These are phyloP conservation scores for Oscheius sp. DNA, from an alignment of 2,888 invertebrate species.

Conservation along the genomic window DNA sequence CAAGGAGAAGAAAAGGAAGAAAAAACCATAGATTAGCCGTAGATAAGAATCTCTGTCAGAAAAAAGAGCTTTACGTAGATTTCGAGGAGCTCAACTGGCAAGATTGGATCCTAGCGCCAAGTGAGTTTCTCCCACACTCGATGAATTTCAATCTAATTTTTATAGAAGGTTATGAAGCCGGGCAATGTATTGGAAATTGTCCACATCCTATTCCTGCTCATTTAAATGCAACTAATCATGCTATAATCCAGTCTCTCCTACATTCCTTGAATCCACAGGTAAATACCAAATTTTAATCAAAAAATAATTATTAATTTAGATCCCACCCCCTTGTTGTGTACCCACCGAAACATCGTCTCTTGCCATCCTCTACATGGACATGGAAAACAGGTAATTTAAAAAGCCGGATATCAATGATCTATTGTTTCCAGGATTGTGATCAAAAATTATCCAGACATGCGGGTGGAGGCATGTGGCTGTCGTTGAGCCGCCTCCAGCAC, in stretches of 20 bases:
- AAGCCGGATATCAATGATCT: not conserved
- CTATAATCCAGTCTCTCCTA: constrained; percentile 94
- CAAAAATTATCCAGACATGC: constrained; percentile 96
- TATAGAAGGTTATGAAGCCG: constrained; percentile 79
- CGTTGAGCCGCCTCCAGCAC: constrained; percentile 34
- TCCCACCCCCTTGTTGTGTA: constrained; percentile 95
- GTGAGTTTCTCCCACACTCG: constrained; percentile 50
- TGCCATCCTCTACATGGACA: constrained; percentile 93
- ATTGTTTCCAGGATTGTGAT: constrained; percentile 92
- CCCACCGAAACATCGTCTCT: constrained; percentile 92
- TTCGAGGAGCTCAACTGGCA: constrained; percentile 96
- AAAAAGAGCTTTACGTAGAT: constrained; percentile 90
- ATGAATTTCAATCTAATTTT: no score
- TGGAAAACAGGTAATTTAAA: constrained; percentile 49
- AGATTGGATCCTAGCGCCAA: constrained; percentile 80
- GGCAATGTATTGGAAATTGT: constrained; percentile 93
- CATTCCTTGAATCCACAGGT: constrained; percentile 85
- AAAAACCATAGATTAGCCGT: constrained; percentile 40
- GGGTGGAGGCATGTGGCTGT: constrained; percentile 95
- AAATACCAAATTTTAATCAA: constrained; percentile 60
- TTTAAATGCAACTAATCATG: constrained; percentile 96
- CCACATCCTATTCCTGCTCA: constrained; percentile 91
- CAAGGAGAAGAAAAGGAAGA: constrained; percentile 40
- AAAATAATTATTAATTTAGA: constrained; percentile 73
- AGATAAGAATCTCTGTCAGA: constrained; percentile 77